Percentiles rank a stretch among this genome's conserved stretches.
These are phyloP conservation scores for Turritopsis dohrnii DNA, from an alignment of 30 jellyfish, hydroid and myxozoan genomes.

Conservation along the genomic window DNA sequence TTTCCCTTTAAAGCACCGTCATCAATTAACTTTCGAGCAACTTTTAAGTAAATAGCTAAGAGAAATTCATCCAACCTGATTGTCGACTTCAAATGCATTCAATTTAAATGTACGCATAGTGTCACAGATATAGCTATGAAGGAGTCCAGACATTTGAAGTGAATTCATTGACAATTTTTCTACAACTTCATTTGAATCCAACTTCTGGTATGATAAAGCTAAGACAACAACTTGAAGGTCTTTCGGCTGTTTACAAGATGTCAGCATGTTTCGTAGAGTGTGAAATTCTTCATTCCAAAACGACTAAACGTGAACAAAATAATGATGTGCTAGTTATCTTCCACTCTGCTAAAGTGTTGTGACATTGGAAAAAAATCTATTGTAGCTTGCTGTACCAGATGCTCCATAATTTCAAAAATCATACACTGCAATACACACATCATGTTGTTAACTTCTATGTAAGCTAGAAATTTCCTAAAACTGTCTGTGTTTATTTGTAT, in stretches of 20 bases:
- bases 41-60: no score
- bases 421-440: no score
- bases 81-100: background rate
- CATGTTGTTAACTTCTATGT: no score
- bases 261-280: constrained; percentile 17
- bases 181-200: background rate
- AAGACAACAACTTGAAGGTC: background rate
- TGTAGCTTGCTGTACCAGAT: no score
- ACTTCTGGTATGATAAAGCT: background rate
- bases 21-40: no score
- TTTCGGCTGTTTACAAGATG: background rate
- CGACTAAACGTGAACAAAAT: constrained; percentile 1
- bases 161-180: background rate
- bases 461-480: no score
- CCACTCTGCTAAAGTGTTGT: no score
- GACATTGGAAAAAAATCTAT: no score
- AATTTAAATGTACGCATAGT: background rate
- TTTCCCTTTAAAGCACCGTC: no score
- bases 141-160: background rate
- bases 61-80: background rate
- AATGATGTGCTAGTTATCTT: no score
- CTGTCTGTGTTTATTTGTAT: no score
- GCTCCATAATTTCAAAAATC: no score
- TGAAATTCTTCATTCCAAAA: constrained; percentile 34
- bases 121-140: background rate